A percentile compares a stretch with the other conserved stretches of the same genome.
Evolutionary conservation across 1,140 invertebrate genomes (phyloP).

Genomic region (Laodelphax striatellus): DNA sequence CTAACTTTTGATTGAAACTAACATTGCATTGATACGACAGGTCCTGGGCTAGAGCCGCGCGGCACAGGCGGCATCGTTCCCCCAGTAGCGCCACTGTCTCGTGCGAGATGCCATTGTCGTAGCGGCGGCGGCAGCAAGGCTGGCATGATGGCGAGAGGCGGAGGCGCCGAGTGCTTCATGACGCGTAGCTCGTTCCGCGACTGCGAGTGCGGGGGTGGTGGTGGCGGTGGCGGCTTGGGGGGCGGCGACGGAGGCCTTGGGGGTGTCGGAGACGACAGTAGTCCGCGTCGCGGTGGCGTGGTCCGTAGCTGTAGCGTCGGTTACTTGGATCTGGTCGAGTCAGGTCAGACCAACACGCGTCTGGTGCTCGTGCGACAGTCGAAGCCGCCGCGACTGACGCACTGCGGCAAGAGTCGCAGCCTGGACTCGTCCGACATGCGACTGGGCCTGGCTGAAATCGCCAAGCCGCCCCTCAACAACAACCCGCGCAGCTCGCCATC

Average conservation of each 20-base stretch:
- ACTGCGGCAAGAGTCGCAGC: constrained; percentile 70
- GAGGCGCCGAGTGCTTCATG: constrained; percentile 20
- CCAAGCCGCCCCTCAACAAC: constrained; percentile 15
- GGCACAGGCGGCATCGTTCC: constrained; percentile 1
- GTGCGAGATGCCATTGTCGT: constrained; percentile 13
- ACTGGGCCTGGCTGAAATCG: constrained; percentile 18
- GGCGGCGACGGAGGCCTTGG: background rate
- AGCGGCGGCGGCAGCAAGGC: constrained; percentile 1
- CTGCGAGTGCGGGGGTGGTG: constrained; percentile 17
- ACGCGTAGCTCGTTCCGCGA: constrained; percentile 20
- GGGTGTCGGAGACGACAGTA: background rate
- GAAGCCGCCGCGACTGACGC: constrained; percentile 47
- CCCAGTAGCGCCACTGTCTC: constrained; percentile 17
- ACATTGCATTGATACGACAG: background rate
- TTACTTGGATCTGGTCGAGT: constrained; percentile 67
- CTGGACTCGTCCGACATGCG: constrained; percentile 61
- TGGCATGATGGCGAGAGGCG: background rate
- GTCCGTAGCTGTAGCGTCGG: constrained; percentile 67
- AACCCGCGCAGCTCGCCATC: constrained; percentile 25
- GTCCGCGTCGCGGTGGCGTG: constrained; percentile 14
- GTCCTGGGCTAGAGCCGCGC: background rate
- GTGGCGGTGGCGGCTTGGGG: background rate
- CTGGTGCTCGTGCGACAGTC: constrained; percentile 25
- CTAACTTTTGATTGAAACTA: too few relatives aligned
- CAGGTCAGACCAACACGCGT: constrained; percentile 29